Conservation (phyloP, 2,797 vertebrate genomes). For the Anas bahamensis region DNA sequence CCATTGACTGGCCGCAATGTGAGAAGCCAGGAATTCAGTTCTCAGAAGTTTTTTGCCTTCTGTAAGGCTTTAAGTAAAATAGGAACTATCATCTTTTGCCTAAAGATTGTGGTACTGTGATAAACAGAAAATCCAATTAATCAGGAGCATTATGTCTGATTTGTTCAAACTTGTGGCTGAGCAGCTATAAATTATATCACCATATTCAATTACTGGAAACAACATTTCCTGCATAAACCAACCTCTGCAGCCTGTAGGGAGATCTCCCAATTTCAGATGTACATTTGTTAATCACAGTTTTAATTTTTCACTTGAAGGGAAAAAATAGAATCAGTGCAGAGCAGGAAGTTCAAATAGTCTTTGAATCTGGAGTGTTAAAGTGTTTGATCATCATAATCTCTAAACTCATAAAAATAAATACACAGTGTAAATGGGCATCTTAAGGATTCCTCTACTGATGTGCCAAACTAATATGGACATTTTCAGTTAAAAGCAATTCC, state of each 20-base stretch:
- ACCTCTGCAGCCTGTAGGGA: background rate
- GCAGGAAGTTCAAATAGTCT: constrained; percentile 39
- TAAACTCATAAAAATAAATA: background rate
- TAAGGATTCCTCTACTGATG: background rate
- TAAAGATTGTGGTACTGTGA: background rate
- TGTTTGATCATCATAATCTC: background rate
- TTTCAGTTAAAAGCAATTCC: background rate
- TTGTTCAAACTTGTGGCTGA: constrained; percentile 31
- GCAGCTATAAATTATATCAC: constrained; percentile 48
- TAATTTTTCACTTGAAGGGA: constrained; percentile 11
- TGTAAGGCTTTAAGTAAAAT: constrained; percentile 5
- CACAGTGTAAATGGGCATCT: background rate
- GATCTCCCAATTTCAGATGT: constrained; percentile 7
- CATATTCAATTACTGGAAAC: constrained; percentile 65
- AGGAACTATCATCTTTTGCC: background rate
- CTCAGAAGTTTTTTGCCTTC: background rate
- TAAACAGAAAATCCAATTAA: constrained; percentile 46
- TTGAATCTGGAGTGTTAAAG: background rate
- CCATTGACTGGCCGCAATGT: background rate
- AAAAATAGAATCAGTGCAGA: background rate
- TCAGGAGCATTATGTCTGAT: constrained; percentile 28
- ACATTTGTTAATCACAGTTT: background rate
- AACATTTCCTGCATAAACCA: constrained; percentile 28
- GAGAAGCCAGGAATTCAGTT: background rate
- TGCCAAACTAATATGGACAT: background rate